These are phyloP conservation scores for Phataginus tricuspis DNA, from an alignment of 2,797 vertebrate species.

Conservation along the genomic window DNA sequence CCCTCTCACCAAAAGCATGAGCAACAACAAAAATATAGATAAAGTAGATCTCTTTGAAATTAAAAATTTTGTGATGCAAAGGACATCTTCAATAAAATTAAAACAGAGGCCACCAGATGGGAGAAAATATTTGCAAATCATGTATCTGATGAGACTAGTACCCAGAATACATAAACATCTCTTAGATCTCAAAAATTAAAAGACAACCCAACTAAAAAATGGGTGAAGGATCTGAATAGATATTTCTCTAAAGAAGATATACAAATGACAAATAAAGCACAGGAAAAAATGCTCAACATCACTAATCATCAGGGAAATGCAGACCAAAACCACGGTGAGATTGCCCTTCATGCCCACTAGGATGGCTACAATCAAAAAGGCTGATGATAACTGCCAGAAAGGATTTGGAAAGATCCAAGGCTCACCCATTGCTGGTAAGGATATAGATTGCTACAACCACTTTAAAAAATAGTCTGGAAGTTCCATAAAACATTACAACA, in stretches of 20 bases:
- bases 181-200: neutral
- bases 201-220: neutral
- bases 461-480: neutral
- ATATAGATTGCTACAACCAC: neutral
- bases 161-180: slow-evolving; percentile 34
- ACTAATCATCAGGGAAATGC: neutral
- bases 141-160: neutral
- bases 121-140: slow-evolving; percentile 39
- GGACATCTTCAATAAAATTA: neutral
- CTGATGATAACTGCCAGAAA: neutral
- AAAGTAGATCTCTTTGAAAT: slow-evolving; percentile 36
- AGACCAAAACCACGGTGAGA: neutral
- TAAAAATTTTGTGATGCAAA: neutral
- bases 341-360: neutral
- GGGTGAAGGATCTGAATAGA: neutral
- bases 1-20: slow-evolving; percentile 21
- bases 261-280: slow-evolving; percentile 26
- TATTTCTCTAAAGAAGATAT: slow-evolving; percentile 24
- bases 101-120: neutral
- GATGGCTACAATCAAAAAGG: neutral
- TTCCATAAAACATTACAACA: neutral
- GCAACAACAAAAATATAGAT: neutral
- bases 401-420: neutral
- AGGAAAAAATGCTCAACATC: neutral
- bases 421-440: neutral